Evolutionary conservation across 2,113 vertebrate species (phyloP).

Genomic region (Pampusana beccarii): DNA sequence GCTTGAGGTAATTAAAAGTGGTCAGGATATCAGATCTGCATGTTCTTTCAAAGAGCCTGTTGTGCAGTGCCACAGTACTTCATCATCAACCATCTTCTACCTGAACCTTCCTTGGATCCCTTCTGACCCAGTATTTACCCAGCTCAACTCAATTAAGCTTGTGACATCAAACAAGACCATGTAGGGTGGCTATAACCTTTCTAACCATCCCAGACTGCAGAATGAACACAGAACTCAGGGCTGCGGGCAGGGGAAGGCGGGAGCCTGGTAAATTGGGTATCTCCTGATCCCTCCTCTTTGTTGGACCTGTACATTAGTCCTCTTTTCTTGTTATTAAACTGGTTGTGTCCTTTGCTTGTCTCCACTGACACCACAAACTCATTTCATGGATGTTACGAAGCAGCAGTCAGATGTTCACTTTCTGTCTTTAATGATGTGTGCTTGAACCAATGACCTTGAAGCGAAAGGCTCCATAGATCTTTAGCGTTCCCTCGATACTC

Average conservation of each 20-base stretch:
- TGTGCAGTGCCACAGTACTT: neutral
- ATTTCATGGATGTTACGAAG: neutral
- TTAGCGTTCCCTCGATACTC: neutral
- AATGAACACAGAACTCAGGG: neutral
- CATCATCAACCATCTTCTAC: neutral
- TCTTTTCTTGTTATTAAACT: neutral
- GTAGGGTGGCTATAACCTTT: neutral
- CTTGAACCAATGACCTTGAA: conserved; percentile 36
- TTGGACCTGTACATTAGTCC: neutral
- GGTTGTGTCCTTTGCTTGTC: neutral
- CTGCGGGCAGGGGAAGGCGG: neutral
- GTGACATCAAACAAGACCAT: neutral
- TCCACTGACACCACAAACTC: neutral
- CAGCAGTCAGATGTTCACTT: conserved; percentile 3
- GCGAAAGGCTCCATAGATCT: neutral
- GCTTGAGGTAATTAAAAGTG: neutral
- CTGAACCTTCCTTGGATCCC: neutral
- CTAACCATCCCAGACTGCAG: neutral
- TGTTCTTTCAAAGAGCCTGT: neutral
- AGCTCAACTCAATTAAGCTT: neutral
- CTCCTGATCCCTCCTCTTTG: neutral
- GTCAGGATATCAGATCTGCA: neutral
- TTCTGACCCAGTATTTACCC: neutral
- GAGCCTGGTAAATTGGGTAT: neutral
- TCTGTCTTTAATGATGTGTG: neutral